Conservation (phyloP, 2,797 vertebrate species). For the Enteromius fasciolatus region DNA sequence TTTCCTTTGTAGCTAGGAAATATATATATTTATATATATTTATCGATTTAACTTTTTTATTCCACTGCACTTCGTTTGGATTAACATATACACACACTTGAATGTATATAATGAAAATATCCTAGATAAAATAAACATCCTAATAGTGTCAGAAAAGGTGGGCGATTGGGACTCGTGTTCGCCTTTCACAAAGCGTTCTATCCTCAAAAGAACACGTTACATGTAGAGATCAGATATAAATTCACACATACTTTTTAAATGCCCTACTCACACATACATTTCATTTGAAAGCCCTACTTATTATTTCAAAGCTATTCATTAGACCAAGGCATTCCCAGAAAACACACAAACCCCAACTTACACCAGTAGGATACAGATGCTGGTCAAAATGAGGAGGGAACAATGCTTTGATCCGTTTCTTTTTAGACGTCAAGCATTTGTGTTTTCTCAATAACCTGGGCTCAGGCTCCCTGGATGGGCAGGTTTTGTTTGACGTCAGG, state of each 20-base stretch:
- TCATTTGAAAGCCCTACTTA: conserved; percentile 73
- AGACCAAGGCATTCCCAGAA: conserved; percentile 72
- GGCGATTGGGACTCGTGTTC: conserved; percentile 63
- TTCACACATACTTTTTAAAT: conserved; percentile 49
- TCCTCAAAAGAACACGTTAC: conserved; percentile 65
- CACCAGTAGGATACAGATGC: conserved; percentile 76
- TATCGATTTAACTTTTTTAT: conserved; percentile 32
- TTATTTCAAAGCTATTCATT: conserved; percentile 74
- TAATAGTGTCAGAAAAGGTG: conserved; percentile 72
- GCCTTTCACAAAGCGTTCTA: conserved; percentile 63
- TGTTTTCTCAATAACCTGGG: conserved; percentile 52
- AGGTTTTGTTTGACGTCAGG: conserved; percentile 11
- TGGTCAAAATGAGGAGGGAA: conserved; percentile 52
- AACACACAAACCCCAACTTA: conserved; percentile 85
- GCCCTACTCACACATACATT: conserved; percentile 56
- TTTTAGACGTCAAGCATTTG: conserved; percentile 51
- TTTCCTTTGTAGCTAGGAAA: conserved; percentile 63
- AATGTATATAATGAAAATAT: conserved; percentile 78
- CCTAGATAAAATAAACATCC: conserved; percentile 67
- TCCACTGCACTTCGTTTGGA: conserved; percentile 70
- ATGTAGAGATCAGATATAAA: conserved; percentile 70
- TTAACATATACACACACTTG: conserved; percentile 74
- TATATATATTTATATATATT: neutral
- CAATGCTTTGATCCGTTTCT: conserved; percentile 37
- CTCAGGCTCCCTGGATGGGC: conserved; percentile 21